Conservation (phyloP, 1,140 invertebrate genomes). For the Drosophila aff. region DNA sequence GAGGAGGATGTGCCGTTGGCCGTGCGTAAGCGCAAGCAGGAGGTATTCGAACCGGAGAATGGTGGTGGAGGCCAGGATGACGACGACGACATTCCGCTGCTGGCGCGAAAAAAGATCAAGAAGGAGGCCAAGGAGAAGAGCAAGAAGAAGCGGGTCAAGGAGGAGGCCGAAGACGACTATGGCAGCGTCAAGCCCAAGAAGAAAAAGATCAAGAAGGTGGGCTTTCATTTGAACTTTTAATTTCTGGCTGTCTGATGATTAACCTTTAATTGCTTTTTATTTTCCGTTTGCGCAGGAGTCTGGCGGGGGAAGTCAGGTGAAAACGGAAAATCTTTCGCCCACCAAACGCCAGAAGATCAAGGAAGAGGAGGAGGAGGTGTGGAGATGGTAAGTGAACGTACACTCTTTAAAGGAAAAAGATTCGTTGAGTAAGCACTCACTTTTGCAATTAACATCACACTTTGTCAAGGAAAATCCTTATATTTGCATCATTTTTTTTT, state of each 20-base stretch:
- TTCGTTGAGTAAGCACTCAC: too few species aligned
- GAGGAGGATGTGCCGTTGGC: conserved; percentile 93
- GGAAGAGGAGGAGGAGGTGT: conserved; percentile 93
- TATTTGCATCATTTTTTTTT: too few species aligned
- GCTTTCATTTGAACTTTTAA: not conserved
- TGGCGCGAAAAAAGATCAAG: conserved; percentile 87
- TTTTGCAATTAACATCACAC: too few species aligned
- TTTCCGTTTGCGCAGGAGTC: conserved; percentile 33
- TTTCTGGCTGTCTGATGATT: not conserved
- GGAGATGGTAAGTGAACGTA: conserved; percentile 92
- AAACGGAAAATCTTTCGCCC: conserved; percentile 83
- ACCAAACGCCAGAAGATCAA: conserved; percentile 90
- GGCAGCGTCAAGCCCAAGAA: conserved; percentile 87
- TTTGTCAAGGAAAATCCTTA: too few species aligned
- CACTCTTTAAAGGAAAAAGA: not conserved
- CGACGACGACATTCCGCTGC: conserved; percentile 89
- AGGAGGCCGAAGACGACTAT: conserved; percentile 88
- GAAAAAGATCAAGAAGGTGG: conserved; percentile 85
- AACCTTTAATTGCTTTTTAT: not conserved
- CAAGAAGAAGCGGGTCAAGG: conserved; percentile 87
- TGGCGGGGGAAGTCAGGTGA: conserved; percentile 33
- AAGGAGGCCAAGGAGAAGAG: conserved; percentile 87
- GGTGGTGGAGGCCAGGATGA: conserved; percentile 43
- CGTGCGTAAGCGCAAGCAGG: conserved; percentile 79
- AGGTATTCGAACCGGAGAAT: conserved; percentile 31